These are phyloP conservation scores for Odontamblyopus rebecca DNA, from an alignment of 2,797 vertebrate species.

Conservation along the genomic window DNA sequence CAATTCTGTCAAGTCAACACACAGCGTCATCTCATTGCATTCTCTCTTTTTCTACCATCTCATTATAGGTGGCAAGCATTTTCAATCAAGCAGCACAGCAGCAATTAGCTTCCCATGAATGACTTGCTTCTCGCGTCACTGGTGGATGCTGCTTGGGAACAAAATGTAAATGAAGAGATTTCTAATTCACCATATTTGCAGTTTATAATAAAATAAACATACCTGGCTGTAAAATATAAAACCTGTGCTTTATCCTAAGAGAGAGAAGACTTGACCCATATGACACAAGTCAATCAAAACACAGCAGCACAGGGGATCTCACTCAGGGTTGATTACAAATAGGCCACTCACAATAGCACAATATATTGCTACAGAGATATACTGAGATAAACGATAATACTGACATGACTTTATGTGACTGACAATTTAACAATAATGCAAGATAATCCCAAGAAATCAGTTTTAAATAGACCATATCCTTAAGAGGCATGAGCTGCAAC, in stretches of 20 bases:
- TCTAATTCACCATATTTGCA: slow-evolving; percentile 24
- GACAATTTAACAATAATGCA: too few relatives aligned
- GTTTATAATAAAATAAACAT: slow-evolving; percentile 32
- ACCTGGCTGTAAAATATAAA: slow-evolving; percentile 23
- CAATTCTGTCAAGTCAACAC: slow-evolving; percentile 4
- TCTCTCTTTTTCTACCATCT: slow-evolving; percentile 21
- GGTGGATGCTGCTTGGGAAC: slow-evolving; percentile 62
- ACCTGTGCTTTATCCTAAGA: slow-evolving; percentile 27
- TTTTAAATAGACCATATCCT: too few relatives aligned
- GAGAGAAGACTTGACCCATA: slow-evolving; percentile 23
- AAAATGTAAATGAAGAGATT: slow-evolving; percentile 60
- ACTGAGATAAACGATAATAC: too few relatives aligned
- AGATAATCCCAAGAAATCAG: too few relatives aligned
- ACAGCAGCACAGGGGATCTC: slow-evolving; percentile 26
- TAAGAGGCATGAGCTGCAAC: too few relatives aligned
- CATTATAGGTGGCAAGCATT: slow-evolving; percentile 38
- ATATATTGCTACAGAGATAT: too few relatives aligned
- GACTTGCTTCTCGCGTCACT: slow-evolving; percentile 58
- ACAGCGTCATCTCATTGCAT: slow-evolving; percentile 25
- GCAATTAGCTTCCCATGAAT: slow-evolving; percentile 69
- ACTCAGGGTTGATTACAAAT: slow-evolving; percentile 48
- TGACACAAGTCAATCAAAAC: slow-evolving; percentile 34
- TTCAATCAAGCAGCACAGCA: slow-evolving; percentile 64
- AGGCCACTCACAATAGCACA: not conserved
- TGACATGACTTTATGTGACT: too few relatives aligned